Evolutionary conservation across 1,140 invertebrate genomes (phyloP).

Genomic region (Oncopodura yosiiana): DNA sequence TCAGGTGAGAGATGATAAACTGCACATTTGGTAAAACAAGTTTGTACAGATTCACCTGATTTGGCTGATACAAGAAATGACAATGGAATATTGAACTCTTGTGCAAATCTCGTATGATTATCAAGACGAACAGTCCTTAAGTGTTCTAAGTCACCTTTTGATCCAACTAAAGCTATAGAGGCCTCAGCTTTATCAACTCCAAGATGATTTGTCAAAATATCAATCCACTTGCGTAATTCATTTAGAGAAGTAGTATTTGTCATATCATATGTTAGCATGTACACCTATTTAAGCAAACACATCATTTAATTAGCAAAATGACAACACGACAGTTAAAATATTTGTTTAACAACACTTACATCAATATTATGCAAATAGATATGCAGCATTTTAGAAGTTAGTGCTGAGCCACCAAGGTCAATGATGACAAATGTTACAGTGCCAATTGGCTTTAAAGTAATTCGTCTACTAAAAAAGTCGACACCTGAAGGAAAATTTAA

Average conservation of each 20-base stretch:
- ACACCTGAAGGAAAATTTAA: too few relatives aligned
- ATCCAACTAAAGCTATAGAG: conserved; percentile 25
- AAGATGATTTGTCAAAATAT: conserved; percentile 3
- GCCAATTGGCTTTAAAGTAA: conserved; percentile 23
- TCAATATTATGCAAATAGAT: conserved; percentile 33
- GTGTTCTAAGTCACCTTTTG: conserved; percentile 33
- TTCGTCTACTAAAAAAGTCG: conserved; percentile 27
- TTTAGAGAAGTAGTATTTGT: conserved; percentile 27
- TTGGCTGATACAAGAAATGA: conserved; percentile 34
- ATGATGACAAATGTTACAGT: conserved; percentile 30
- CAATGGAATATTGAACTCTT: conserved; percentile 31
- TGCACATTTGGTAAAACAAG: conserved; percentile 33
- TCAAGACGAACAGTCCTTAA: conserved; percentile 30
- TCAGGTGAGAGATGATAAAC: conserved; percentile 33
- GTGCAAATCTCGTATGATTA: conserved; percentile 30
- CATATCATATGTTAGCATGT: conserved; percentile 31
- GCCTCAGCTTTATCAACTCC: conserved; percentile 11
- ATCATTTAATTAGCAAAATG: neutral
- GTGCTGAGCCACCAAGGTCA: conserved; percentile 27
- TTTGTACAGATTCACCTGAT: conserved; percentile 33
- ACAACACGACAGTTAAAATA: neutral
- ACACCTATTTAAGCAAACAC: conserved; percentile 23
- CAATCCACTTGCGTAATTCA: conserved; percentile 33
- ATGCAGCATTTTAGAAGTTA: conserved; percentile 33
- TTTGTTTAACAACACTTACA: conserved; percentile 14